Evolutionary conservation across 2,797 vertebrate species (phyloP).

Genomic region (Cyclura pinguis): DNA sequence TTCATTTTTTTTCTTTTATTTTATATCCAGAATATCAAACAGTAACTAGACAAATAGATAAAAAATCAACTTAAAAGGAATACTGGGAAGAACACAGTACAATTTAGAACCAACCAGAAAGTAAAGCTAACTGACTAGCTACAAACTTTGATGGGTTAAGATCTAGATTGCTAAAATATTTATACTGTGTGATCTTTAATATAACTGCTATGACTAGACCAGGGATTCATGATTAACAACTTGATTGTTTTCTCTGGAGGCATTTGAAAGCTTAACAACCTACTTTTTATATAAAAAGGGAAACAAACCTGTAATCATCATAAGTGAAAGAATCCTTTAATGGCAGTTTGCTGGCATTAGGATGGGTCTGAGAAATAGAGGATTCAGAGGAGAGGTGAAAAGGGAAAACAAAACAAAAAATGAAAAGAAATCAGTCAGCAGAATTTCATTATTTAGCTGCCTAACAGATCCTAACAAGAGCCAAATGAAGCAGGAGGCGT

Average conservation of each 20-base stretch:
- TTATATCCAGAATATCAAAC: background rate
- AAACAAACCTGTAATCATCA: slow-evolving; percentile 97
- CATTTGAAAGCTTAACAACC: slow-evolving; percentile 28
- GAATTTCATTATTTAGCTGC: slow-evolving; percentile 91
- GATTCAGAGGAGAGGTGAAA: slow-evolving; percentile 75
- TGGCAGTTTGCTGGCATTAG: slow-evolving; percentile 94
- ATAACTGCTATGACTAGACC: slow-evolving; percentile 1
- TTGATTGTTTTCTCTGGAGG: slow-evolving; percentile 36
- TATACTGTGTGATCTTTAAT: slow-evolving; percentile 1
- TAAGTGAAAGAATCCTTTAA: slow-evolving; percentile 98
- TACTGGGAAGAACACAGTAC: background rate
- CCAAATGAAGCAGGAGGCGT: slow-evolving; percentile 88
- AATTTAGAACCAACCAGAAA: slow-evolving; percentile 12
- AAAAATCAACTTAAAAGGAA: background rate
- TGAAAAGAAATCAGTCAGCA: slow-evolving; percentile 87
- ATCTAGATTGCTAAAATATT: background rate
- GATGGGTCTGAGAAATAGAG: slow-evolving; percentile 90
- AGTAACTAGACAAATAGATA: background rate
- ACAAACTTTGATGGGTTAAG: slow-evolving; percentile 12
- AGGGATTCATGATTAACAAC: slow-evolving; percentile 40
- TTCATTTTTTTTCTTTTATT: background rate
- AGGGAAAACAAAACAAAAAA: slow-evolving; percentile 68
- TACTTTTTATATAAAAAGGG: slow-evolving; percentile 31
- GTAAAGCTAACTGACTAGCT: slow-evolving; percentile 3
- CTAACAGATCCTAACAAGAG: slow-evolving; percentile 94